These are phyloP conservation scores for Nematopogon swammerdamellus DNA, from an alignment of 2,888 invertebrate species.

Conservation along the genomic window DNA sequence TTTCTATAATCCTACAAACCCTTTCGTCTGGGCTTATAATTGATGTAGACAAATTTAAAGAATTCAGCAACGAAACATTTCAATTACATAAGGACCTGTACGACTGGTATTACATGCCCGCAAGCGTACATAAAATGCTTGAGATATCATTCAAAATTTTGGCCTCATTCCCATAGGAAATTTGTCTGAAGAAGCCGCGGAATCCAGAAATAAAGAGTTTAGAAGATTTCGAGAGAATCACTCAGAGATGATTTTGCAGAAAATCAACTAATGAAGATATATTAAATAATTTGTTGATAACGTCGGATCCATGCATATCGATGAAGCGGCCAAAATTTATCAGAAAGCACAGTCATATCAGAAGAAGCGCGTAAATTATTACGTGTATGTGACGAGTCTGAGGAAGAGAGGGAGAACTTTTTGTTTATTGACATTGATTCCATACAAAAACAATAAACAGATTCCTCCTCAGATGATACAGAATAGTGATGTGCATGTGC, in stretches of 20 bases:
- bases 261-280: neutral
- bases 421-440: too few species aligned
- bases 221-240: neutral
- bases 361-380: too few species aligned
- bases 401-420: too few species aligned
- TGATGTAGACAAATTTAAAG: neutral
- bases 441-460: too few species aligned
- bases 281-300: too few species aligned
- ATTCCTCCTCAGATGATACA: too few species aligned
- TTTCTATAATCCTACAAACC: neutral
- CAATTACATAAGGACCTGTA: neutral
- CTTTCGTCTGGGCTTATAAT: neutral
- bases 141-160: neutral
- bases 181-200: neutral
- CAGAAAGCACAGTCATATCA: too few species aligned
- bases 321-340: too few species aligned
- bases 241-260: neutral
- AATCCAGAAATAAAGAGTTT: neutral
- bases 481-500: too few species aligned
- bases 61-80: neutral
- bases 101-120: neutral
- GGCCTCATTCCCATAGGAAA: neutral
- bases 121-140: neutral
- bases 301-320: too few species aligned
- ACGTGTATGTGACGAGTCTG: too few species aligned